Evolutionary conservation across 2,888 invertebrate genomes (phyloP), one percentile per base, ranked within the genome.

Genomic region (Sphinx pinastri): DNA sequence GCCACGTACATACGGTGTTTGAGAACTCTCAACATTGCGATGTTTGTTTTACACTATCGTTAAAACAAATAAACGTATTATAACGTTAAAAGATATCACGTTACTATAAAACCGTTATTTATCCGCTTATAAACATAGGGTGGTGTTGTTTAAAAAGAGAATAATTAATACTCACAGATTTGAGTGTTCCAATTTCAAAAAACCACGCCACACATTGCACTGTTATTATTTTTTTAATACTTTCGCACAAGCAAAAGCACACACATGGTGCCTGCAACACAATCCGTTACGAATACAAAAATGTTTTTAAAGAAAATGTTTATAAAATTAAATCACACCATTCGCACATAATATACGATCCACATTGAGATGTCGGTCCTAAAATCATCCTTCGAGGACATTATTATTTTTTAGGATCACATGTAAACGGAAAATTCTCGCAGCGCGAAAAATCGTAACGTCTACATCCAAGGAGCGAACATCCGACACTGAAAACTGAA

Each of bases 401-500:
- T 79, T 68, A 68, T 74, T 75, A 72, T 68, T 76, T 77, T 76
- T 73, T 73, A 70, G 73, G 73, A 75, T 73, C 76, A 78, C 81
- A 69, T 69, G 69, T 69, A 69, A 69, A 54, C 69, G 77, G 73
- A 77, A 76, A 78, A 75, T 80, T 79, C 76, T 78, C 78, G 74
- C 60, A 73, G 72, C 68, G 70, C 68, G 68, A 57, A 38, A 71
- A 67, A 59, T 66, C 59, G 63, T 71, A 49, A 77, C 76, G 47
- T 74, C 75, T 55, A 68, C 72, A 13, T 54, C 13, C 60, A 14
- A 16, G 73, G 52, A 70, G n/a, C 74, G 59, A 59, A 52, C 69
- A 76, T 73, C 75, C 75, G 70, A 74, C 71, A 75, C 78, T 79
- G 82, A 76, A 77, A 79, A 79, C 68, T 60, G 76, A 78, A 75